Base-by-base conservation (phyloP, 2,888 invertebrate genomes). In the Physocephala rufipes region DNA sequence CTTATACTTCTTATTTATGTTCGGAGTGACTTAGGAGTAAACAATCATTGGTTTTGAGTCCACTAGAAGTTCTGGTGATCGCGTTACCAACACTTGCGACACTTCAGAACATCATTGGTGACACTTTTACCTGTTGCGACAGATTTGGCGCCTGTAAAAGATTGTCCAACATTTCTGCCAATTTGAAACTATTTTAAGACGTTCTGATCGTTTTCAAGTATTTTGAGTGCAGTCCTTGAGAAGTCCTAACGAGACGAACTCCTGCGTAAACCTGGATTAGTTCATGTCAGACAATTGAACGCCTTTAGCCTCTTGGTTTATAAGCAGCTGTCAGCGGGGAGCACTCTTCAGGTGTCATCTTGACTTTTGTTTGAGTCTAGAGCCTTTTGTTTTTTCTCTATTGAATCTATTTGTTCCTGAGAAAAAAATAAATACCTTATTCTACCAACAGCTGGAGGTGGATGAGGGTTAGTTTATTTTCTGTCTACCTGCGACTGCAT, bases 151-250 rank as follows among this genome's bases (percentile, higher is more conserved):
- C 36, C 36, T 36, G 36, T 36, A 7, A 36, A 9, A 36, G 5
- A 36, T 9, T 36, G 36, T 9, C 4, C 36, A 36, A 36, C 36
- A 36, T 12, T 43, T 5, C 43, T 71, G 74, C 75, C 75, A 77
- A 77, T 77, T 77, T 71, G 77, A 77, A 75, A 73, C 74, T 77
- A 74, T 73, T 76, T 76, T 45, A 43, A 53, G 30, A 51, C 65
- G 30, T 13, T 26, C 26, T 36, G 36, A 9, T 9, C 36, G 36
- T 36, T 36, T 36, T 36, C 36, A 36, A 36, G 62, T n/a, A 26
- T 65, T 47, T 19, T 36, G 61, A 58, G 58, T 13, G 49, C 72
- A 71, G 21, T 72, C 73, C 76, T 76, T 75, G 74, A 73, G 73
- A 65, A 71, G 70, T 70, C 73, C 61, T 53, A 71, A 68, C 69